Base-by-base conservation (phyloP, 2,113 vertebrate species). In the Oryzias curvinotus region DNA sequence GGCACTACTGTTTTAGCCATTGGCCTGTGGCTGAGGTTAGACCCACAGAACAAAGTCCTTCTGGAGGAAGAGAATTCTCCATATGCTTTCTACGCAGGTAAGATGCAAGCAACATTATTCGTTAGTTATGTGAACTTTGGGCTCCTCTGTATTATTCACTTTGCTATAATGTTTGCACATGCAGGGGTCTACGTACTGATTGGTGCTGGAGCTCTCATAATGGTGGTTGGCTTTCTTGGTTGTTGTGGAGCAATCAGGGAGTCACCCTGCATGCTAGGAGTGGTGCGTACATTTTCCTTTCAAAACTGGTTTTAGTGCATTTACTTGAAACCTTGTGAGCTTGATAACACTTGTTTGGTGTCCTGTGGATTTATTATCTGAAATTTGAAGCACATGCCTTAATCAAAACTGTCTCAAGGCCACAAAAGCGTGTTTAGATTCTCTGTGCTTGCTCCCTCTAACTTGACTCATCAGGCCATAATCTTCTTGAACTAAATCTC, bases 151-250 rank as follows among this genome's bases (percentile, higher is more conserved):
- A 16, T 60, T 50, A 14, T 23, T 49, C 4, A 62, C 6, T 65
- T 15, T 77, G 4, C 46, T 26, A 5, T 41, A 15, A 13, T 65
- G 7, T 53, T 1, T 65, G 28, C 73, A 13, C 58, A 43, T 72
- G 18, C 66, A 98, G 97, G 96, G 53, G 94, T 98, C 19, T 98
- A 97, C 68, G 93, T 98, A 71, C 90, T 99, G 52, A 97, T 99
- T 52, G 95, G 89, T 64, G 95, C 94, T 10, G 97, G 97, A 19
- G 95, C 94, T 0, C 90, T 99, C 70, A 99, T 99, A 92, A 99
- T 98, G 97, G 76, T 98, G 18, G 95, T 99, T 81, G 97, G 97
- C 0, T 99, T 99, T 88, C 90, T 98, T 68, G 96, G 97, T 78
- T 98, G 97, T 74, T 98, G 96, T 62, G 96, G 97, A 17, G 95